phyloP scores from a whole-genome alignment of 1,140 invertebrate genomes.

The Euwallacea similis region DNA sequence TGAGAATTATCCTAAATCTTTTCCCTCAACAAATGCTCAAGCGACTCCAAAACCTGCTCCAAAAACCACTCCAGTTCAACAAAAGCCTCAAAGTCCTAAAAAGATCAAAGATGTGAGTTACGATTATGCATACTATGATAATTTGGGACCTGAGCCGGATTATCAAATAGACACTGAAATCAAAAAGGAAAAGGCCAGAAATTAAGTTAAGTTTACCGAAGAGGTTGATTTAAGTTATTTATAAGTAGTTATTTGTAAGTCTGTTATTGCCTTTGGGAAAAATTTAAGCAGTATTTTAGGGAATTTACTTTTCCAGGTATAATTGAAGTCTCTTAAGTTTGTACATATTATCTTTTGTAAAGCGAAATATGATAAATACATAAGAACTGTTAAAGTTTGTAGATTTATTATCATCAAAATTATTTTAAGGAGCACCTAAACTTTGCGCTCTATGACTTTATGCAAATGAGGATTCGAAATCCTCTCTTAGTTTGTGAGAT shows the following conservation, averaged over 20 bases:
- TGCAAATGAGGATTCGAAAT: no score
- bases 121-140: constrained; percentile 70
- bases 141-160: constrained; percentile 46
- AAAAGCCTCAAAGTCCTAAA: constrained; percentile 14
- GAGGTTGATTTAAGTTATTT: background rate
- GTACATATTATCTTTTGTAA: constrained; percentile 42
- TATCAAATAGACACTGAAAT: constrained; percentile 53
- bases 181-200: constrained; percentile 42
- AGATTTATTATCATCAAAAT: no score
- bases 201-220: constrained; percentile 22
- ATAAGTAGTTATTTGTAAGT: constrained; percentile 38
- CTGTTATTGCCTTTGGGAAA: constrained; percentile 20
- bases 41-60: constrained; percentile 29
- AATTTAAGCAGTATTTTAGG: background rate
- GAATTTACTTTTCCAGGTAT: background rate
- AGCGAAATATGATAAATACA: background rate
- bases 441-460: no score
- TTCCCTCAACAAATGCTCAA: constrained; percentile 26
- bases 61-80: constrained; percentile 30
- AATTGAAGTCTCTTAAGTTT: constrained; percentile 31
- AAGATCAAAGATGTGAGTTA: constrained; percentile 56
- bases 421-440: no score
- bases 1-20: constrained; percentile 38
- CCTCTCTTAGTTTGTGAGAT: no score
- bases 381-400: constrained; percentile 12